These are phyloP conservation scores for Lampris megalopsis DNA, from an alignment of 2,113 vertebrate genomes.

Conservation along the genomic window DNA sequence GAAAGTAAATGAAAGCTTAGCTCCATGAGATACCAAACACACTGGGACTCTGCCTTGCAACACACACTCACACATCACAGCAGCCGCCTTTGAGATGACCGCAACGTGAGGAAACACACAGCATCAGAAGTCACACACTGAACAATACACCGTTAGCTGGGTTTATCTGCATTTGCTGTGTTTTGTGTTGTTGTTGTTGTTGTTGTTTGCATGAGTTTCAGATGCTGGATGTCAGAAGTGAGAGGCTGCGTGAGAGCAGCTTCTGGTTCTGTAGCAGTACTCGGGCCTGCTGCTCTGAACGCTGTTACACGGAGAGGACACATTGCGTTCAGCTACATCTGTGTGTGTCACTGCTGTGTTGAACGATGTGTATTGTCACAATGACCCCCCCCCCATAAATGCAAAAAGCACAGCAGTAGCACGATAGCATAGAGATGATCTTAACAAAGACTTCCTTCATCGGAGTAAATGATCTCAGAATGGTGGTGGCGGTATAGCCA, in stretches of 20 bases:
- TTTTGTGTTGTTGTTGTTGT: too few relatives aligned
- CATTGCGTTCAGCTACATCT: too few relatives aligned
- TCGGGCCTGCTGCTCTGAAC: too few relatives aligned
- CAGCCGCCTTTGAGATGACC: slow-evolving; percentile 32
- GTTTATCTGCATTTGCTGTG: too few relatives aligned
- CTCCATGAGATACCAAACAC: neutral
- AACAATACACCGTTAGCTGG: slow-evolving; percentile 17
- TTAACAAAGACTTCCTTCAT: neutral
- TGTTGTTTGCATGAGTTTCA: slow-evolving; percentile 1
- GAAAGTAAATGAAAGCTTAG: neutral
- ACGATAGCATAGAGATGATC: too few relatives aligned
- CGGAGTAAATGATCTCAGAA: neutral
- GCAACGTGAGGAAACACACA: slow-evolving; percentile 11
- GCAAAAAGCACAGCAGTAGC: neutral
- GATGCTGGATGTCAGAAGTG: neutral
- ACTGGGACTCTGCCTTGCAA: slow-evolving; percentile 13
- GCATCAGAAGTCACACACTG: slow-evolving; percentile 21
- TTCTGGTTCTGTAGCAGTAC: neutral
- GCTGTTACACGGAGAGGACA: too few relatives aligned
- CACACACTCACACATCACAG: slow-evolving; percentile 28
- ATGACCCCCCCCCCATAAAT: neutral
- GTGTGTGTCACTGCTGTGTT: too few relatives aligned
- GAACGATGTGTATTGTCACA: neutral
- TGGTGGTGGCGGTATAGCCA: slow-evolving; percentile 1
- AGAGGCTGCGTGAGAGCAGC: neutral